Percentiles rank a stretch among this genome's conserved stretches.
phyloP scores from a whole-genome alignment of 2,113 vertebrate genomes.

The Zosterops hypoxanthus region DNA sequence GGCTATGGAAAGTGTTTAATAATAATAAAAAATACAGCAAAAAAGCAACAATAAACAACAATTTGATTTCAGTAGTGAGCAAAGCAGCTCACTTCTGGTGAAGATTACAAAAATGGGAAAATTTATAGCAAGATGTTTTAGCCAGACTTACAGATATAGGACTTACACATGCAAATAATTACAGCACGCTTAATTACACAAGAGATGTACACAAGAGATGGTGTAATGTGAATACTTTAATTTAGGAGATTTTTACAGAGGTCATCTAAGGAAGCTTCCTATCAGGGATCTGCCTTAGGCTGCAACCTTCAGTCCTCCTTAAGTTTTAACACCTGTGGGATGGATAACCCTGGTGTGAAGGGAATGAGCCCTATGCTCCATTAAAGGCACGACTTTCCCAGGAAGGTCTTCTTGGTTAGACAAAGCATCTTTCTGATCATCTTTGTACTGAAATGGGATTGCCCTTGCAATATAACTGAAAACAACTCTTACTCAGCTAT shows the following conservation, averaged over 20 bases:
- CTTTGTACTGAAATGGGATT: not conserved
- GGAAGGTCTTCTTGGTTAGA: not conserved
- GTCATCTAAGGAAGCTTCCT: not conserved
- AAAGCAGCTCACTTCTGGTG: not conserved
- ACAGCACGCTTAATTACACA: not conserved
- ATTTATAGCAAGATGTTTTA: not conserved
- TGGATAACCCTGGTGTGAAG: not conserved
- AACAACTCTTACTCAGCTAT: not conserved
- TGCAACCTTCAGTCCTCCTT: not conserved
- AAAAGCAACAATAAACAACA: not conserved
- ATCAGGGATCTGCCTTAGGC: not conserved
- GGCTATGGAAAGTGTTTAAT: not conserved
- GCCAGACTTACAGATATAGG: not conserved
- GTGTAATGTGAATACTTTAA: not conserved
- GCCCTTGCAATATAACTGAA: not conserved
- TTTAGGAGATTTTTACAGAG: not conserved
- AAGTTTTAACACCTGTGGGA: not conserved
- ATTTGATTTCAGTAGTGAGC: not conserved
- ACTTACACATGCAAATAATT: not conserved
- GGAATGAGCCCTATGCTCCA: not conserved
- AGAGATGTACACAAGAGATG: not conserved
- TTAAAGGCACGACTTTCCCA: not conserved
- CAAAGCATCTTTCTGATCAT: not conserved
- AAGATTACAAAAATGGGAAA: not conserved
- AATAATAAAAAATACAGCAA: not conserved